A percentile compares a stretch with the other conserved stretches of the same genome.
Evolutionary conservation across 2,797 vertebrate genomes (phyloP).

Genomic region (Clarias pachynema): DNA sequence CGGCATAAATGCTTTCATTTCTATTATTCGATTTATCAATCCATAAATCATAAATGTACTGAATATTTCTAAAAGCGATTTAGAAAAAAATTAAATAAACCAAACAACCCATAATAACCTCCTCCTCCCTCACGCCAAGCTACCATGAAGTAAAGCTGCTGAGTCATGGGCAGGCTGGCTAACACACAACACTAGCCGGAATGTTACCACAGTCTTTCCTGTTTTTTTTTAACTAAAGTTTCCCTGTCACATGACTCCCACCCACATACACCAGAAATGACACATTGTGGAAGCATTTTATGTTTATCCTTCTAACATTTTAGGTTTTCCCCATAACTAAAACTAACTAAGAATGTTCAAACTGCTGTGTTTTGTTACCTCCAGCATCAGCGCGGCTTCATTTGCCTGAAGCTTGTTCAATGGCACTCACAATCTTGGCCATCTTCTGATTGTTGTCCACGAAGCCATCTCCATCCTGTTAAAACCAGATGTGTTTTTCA

Average conservation of each 20-base stretch:
- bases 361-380: conserved; percentile 45
- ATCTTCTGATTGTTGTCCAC: conserved; percentile 54
- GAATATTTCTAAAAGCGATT: not conserved
- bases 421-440: conserved; percentile 45
- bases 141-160: too few relatives aligned
- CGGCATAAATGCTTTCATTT: not conserved
- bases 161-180: not conserved
- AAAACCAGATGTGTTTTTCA: not conserved
- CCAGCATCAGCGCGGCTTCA: conserved; percentile 42
- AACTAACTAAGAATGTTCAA: not conserved
- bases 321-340: not conserved
- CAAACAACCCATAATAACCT: not conserved
- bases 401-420: conserved; percentile 51
- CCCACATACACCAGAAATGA: not conserved
- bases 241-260: not conserved
- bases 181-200: not conserved
- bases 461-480: conserved; percentile 62
- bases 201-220: too few relatives aligned
- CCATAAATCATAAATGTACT: too few relatives aligned
- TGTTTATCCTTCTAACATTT: too few relatives aligned
- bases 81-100: not conserved
- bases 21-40: not conserved
- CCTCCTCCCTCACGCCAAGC: not conserved
- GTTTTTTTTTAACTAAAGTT: not conserved
- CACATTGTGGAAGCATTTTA: not conserved